A percentile compares a stretch with the other conserved stretches of the same genome.
These are phyloP conservation scores for Diloba caeruleocephala DNA, from an alignment of 2,888 invertebrate genomes.

Conservation along the genomic window DNA sequence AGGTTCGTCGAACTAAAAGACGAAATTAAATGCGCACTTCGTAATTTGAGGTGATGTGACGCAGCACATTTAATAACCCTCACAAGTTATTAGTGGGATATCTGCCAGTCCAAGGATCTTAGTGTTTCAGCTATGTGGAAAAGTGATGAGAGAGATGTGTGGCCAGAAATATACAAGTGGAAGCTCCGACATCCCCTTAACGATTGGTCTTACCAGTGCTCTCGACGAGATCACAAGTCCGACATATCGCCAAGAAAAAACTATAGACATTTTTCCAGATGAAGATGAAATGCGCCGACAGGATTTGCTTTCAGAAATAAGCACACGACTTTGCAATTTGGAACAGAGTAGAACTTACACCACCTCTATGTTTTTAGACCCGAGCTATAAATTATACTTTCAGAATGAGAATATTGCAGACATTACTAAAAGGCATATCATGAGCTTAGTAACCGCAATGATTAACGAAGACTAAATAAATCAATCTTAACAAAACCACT, in stretches of 20 bases:
- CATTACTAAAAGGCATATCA: no score
- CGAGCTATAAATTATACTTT: no score
- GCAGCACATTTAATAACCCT: not conserved
- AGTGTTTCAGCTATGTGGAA: conserved; percentile 11
- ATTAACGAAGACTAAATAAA: no score
- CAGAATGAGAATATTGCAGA: no score
- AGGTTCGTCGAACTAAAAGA: conserved; percentile 6
- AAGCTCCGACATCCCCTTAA: not conserved
- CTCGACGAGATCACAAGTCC: not conserved
- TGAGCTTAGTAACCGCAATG: no score
- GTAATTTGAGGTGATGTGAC: conserved; percentile 3
- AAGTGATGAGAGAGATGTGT: conserved; percentile 8
- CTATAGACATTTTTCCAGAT: conserved; percentile 5
- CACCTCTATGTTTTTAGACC: no score
- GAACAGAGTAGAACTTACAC: no score
- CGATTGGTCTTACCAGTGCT: not conserved
- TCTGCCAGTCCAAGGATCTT: not conserved
- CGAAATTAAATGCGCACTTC: conserved; percentile 8
- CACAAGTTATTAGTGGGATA: not conserved
- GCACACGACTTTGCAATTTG: no score
- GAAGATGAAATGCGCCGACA: conserved; percentile 10
- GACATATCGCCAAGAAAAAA: not conserved
- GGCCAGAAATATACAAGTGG: not conserved
- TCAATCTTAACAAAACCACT: no score
- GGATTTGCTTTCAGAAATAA: not conserved